Conservation (phyloP, 2,888 invertebrate species). For the Lypha dubia region DNA sequence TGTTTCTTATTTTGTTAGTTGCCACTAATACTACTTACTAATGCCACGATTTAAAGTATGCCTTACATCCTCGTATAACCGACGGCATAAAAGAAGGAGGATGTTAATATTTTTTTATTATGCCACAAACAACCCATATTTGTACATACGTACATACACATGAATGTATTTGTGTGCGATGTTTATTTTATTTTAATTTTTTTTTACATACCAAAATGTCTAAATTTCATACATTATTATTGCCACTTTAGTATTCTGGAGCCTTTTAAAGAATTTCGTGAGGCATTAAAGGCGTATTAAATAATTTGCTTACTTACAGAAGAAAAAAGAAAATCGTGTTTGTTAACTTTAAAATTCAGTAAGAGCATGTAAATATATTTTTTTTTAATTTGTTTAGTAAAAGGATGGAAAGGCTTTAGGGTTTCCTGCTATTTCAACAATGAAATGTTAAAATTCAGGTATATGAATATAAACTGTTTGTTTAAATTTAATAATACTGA, state of each 20-base stretch:
- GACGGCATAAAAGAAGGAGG: conserved; percentile 30
- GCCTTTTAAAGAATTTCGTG: background rate
- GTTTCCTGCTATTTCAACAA: too few relatives aligned
- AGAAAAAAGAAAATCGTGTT: background rate
- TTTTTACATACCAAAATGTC: background rate
- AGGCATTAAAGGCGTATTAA: background rate
- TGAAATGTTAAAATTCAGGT: too few relatives aligned
- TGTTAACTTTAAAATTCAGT: too few relatives aligned
- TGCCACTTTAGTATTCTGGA: background rate
- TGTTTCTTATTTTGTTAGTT: conserved; percentile 20
- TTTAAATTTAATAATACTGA: too few relatives aligned
- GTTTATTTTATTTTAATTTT: background rate
- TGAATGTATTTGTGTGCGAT: too few relatives aligned
- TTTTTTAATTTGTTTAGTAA: too few relatives aligned
- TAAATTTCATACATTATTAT: conserved; percentile 21
- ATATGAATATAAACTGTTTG: too few relatives aligned
- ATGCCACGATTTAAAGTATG: conserved; percentile 20
- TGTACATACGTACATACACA: too few relatives aligned
- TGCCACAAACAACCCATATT: conserved; percentile 45
- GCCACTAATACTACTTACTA: background rate
- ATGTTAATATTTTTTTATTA: conserved; percentile 51
- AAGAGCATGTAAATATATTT: too few relatives aligned
- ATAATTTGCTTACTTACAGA: background rate
- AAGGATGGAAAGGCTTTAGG: too few relatives aligned
- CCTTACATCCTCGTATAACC: conserved; percentile 36